Percentiles rank a stretch among this genome's conserved stretches.
phyloP scores from a whole-genome alignment of 2,888 invertebrate species.

The Sminthurinus aureus region DNA sequence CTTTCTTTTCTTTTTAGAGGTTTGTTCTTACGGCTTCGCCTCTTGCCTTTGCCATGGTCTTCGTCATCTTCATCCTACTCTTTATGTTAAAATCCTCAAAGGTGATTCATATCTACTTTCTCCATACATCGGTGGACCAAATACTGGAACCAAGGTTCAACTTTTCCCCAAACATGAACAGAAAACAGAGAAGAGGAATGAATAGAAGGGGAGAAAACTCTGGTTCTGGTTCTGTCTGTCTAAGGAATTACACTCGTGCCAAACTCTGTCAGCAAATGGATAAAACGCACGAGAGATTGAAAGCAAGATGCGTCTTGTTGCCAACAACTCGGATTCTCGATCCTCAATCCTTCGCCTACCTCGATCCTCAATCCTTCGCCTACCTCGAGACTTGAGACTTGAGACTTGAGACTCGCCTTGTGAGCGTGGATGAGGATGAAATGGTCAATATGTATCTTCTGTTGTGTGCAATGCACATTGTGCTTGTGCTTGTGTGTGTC shows the following conservation, averaged over 20 bases:
- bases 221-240: background rate
- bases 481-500: no score
- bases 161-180: background rate
- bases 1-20: no score
- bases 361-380: background rate
- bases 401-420: background rate
- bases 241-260: conserved; percentile 12
- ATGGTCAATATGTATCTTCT: no score
- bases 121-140: background rate
- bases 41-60: no score
- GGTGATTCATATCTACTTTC: background rate
- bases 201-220: background rate
- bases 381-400: background rate
- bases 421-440: no score
- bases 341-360: background rate
- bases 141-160: background rate
- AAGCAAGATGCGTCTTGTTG: conserved; percentile 2
- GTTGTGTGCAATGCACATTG: no score
- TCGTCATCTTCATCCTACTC: no score
- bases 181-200: background rate
- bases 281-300: conserved; percentile 11
- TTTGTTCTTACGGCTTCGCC: no score
- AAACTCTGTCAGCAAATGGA: conserved; percentile 24
- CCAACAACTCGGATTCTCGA: conserved; percentile 20
- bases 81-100: background rate